Conservation (phyloP, 1,140 invertebrate genomes). For the Pomacea maculata region DNA sequence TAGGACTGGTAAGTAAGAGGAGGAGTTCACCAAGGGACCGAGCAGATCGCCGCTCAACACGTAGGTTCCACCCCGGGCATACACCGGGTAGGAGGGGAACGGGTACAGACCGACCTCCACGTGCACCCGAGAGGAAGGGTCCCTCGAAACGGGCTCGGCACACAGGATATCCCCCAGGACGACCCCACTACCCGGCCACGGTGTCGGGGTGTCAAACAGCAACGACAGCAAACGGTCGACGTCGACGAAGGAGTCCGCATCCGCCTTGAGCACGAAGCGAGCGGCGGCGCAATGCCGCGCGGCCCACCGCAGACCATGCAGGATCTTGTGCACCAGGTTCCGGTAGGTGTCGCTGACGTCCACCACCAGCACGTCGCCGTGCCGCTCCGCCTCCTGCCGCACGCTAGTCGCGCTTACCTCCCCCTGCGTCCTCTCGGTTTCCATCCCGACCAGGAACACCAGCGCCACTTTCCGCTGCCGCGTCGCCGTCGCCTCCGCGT, state of each 20-base stretch:
- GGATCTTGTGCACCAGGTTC: conserved; percentile 67
- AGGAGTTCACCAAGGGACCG: conserved; percentile 41
- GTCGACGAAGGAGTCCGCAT: conserved; percentile 87
- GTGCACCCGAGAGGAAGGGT: conserved; percentile 23
- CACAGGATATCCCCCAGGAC: conserved; percentile 20
- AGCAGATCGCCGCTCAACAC: conserved; percentile 54
- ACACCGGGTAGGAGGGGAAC: conserved; percentile 47
- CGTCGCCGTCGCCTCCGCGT: neutral
- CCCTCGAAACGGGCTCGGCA: conserved; percentile 4
- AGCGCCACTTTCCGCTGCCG: conserved; percentile 13
- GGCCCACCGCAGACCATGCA: conserved; percentile 86
- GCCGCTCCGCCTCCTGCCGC: conserved; percentile 21
- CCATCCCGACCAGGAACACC: conserved; percentile 30
- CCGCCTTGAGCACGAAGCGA: conserved; percentile 83
- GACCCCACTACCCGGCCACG: neutral
- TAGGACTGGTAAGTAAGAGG: conserved; percentile 38
- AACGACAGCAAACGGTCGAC: conserved; percentile 65
- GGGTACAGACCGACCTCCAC: conserved; percentile 20
- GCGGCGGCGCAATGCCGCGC: conserved; percentile 71
- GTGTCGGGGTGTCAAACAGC: neutral
- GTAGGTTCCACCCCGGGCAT: conserved; percentile 58
- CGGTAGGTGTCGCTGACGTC: conserved; percentile 44
- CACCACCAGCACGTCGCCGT: conserved; percentile 46
- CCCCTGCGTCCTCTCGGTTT: neutral
- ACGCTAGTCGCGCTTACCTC: conserved; percentile 1